Base-by-base conservation (phyloP, 1,140 invertebrate genomes). In the Penaeus japonicus region DNA sequence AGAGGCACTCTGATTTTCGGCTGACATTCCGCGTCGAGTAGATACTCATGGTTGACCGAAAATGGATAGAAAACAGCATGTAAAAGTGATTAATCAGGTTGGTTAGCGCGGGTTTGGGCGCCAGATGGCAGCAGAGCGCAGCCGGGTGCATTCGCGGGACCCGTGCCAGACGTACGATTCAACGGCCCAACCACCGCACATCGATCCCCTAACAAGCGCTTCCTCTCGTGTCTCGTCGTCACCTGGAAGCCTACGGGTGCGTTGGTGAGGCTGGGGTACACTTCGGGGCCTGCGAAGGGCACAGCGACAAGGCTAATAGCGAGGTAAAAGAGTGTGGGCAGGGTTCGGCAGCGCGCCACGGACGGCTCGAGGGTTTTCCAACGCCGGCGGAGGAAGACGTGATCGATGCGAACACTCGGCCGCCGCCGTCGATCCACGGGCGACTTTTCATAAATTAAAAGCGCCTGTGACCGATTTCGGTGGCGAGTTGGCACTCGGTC, bases 41-140 rank as follows among this genome's bases (percentile, higher is more conserved):
- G 73, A 54, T 75, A 73, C 18, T 57, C 80, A 83, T 88, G 80
- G 73, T 83, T 83, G 35, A 55, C 65, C 24, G 35, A 24, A 82
- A 88, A 80, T 83, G 86, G 80, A 73, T 35, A 88, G 86, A 88
- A 88, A 88, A 88, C 79, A 88, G 39, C 80, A 35, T 77, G 70
- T 53, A 87, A 88, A 88, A 88, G 79, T 88, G 86, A 88, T 83
- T 88, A 88, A 88, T 88, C 86, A 83, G 80, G 79, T 83, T 88
- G 86, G 86, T 75, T 47, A 75, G 79, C 77, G 79, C 73, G 65
- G 53, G 80, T 84, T 88, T 35, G 59, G 79, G 39, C 86, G 65
- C 86, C 80, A 88, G 86, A 83, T 83, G 86, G 86, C 86, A 88
- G 86, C 86, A 88, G 79, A 57, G 86, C 81, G 86, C 86, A 88